Conservation (phyloP, 1,140 invertebrate genomes). For the Bombus consobrinus region DNA sequence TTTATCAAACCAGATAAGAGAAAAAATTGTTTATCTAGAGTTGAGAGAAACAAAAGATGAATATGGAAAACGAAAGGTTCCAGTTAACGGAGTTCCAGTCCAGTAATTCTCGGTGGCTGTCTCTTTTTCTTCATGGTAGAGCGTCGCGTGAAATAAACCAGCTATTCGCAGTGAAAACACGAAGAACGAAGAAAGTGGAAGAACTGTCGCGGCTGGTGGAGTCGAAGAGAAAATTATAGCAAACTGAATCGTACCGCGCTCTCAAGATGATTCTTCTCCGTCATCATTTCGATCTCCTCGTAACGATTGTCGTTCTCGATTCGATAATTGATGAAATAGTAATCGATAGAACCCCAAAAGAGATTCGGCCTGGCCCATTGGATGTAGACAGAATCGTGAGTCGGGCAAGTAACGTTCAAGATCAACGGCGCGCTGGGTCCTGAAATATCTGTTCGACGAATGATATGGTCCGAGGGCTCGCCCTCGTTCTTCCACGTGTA, state of each 20-base stretch:
- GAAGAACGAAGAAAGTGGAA: constrained; percentile 16
- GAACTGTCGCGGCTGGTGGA: background rate
- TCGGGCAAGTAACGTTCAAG: constrained; percentile 91
- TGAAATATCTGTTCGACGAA: constrained; percentile 90
- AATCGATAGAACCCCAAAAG: constrained; percentile 90
- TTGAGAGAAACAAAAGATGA: background rate
- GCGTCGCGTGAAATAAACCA: background rate
- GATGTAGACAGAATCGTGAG: constrained; percentile 89
- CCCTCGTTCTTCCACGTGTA: constrained; percentile 89
- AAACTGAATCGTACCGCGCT: constrained; percentile 81
- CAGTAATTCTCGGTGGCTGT: background rate
- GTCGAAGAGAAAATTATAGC: background rate
- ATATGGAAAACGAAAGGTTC: constrained; percentile 2
- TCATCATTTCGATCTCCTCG: constrained; percentile 86
- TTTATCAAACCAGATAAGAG: background rate
- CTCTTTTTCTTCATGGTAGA: background rate
- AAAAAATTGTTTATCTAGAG: background rate
- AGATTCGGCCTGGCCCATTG: constrained; percentile 90
- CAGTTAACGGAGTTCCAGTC: background rate
- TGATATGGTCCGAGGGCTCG: constrained; percentile 88
- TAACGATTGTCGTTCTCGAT: constrained; percentile 84
- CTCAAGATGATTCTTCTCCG: constrained; percentile 85
- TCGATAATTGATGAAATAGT: constrained; percentile 90
- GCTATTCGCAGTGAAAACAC: background rate
- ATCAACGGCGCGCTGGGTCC: constrained; percentile 91